Evolutionary conservation across 2,113 vertebrate species (phyloP).

Genomic region (Nannospalax galili): DNA sequence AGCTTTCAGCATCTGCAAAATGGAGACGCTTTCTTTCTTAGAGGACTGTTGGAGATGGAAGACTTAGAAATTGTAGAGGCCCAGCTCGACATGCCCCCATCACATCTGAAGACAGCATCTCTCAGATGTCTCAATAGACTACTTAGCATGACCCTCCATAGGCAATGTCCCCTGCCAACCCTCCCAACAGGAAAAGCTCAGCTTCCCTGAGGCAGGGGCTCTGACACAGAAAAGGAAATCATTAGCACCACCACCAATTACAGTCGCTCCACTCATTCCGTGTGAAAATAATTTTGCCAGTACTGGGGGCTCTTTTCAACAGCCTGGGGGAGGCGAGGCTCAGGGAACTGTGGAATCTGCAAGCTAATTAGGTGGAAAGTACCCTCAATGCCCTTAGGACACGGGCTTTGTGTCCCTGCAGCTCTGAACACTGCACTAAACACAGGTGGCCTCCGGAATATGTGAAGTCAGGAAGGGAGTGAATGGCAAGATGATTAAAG

Average conservation of each 20-base stretch:
- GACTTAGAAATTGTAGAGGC: not conserved
- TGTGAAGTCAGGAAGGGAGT: not conserved
- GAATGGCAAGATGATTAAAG: not conserved
- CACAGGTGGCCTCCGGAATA: not conserved
- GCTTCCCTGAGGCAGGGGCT: not conserved
- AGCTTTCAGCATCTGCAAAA: not conserved
- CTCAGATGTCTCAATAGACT: not conserved
- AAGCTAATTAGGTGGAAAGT: constrained; percentile 9
- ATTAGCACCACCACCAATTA: constrained; percentile 30
- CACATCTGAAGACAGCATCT: not conserved
- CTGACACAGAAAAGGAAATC: constrained; percentile 4
- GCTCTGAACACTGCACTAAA: not conserved
- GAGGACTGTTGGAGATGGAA: not conserved
- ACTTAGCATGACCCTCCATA: not conserved
- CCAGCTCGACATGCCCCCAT: not conserved
- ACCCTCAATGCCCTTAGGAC: not conserved
- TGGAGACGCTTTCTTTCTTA: too few species aligned
- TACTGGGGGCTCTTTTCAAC: not conserved
- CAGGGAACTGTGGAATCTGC: not conserved
- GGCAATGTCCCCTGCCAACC: not conserved
- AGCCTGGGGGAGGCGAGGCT: not conserved
- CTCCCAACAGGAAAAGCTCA: not conserved
- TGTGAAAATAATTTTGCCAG: constrained; percentile 26
- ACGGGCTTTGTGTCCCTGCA: not conserved
- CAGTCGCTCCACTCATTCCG: constrained; percentile 11